Evolutionary conservation across 2,113 vertebrate genomes (phyloP).

Genomic region (Sitta europaea): DNA sequence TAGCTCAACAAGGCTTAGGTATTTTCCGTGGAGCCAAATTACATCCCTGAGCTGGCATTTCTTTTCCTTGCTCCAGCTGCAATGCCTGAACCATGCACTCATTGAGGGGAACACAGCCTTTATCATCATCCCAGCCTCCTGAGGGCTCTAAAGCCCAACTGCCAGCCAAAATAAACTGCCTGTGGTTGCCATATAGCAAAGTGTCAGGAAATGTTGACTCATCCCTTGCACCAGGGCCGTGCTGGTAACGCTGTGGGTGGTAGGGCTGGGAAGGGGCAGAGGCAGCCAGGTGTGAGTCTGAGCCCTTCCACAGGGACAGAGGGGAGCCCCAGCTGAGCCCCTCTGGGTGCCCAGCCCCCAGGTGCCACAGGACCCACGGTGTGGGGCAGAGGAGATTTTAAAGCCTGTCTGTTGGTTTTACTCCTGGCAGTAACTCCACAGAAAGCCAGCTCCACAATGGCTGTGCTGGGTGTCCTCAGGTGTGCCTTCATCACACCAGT

Average conservation of each 20-base stretch:
- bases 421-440: neutral
- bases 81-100: neutral
- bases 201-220: neutral
- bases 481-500: neutral
- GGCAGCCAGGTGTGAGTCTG: neutral
- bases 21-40: conserved; percentile 18
- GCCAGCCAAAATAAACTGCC: neutral
- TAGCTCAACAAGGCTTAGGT: neutral
- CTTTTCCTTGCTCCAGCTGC: neutral
- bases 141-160: neutral
- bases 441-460: neutral
- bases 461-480: neutral
- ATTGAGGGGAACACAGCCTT: neutral
- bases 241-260: neutral
- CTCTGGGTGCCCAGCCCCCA: neutral
- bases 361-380: neutral
- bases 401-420: neutral
- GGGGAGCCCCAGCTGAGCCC: neutral
- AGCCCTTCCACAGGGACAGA: neutral
- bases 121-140: neutral
- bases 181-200: neutral
- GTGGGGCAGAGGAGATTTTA: neutral
- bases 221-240: neutral
- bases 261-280: too few species aligned
- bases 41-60: neutral